Conservation (phyloP, 2,888 invertebrate species). For the Trilocha varians region DNA sequence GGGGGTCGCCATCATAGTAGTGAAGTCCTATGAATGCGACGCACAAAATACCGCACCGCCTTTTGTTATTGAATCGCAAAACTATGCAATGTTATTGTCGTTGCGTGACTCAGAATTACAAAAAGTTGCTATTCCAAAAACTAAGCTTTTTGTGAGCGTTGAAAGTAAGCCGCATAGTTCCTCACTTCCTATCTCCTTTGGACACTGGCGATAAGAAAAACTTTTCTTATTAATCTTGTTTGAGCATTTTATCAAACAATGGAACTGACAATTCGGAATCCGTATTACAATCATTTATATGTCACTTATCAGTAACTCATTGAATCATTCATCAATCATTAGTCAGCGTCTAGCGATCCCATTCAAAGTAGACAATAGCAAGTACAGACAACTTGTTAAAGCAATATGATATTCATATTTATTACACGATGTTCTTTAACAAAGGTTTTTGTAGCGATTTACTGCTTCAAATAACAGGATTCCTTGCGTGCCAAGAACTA, state of each 20-base stretch:
- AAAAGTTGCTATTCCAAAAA: neutral
- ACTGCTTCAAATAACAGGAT: neutral
- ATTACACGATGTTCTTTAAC: neutral
- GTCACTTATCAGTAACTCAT: slow-evolving; percentile 52
- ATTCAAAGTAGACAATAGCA: slow-evolving; percentile 37
- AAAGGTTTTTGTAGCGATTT: neutral
- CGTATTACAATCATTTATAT: slow-evolving; percentile 25
- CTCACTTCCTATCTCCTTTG: no score
- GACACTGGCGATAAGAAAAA: no score
- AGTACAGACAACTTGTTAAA: slow-evolving; percentile 15
- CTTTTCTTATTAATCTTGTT: neutral
- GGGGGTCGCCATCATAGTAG: slow-evolving; percentile 39
- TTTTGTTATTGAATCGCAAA: slow-evolving; percentile 47
- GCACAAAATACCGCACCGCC: slow-evolving; percentile 35
- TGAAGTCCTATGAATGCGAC: slow-evolving; percentile 36
- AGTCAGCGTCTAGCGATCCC: slow-evolving; percentile 42
- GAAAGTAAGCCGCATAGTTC: no score
- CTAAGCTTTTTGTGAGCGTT: neutral
- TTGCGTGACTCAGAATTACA: slow-evolving; percentile 36
- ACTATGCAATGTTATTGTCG: slow-evolving; percentile 29
- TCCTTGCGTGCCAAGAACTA: neutral
- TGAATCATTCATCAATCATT: slow-evolving; percentile 54
- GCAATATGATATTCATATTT: slow-evolving; percentile 7
- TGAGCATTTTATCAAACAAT: slow-evolving; percentile 20
- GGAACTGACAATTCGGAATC: slow-evolving; percentile 18